Base-by-base conservation (phyloP, 2,113 vertebrate species). In the Euleptes europaea region DNA sequence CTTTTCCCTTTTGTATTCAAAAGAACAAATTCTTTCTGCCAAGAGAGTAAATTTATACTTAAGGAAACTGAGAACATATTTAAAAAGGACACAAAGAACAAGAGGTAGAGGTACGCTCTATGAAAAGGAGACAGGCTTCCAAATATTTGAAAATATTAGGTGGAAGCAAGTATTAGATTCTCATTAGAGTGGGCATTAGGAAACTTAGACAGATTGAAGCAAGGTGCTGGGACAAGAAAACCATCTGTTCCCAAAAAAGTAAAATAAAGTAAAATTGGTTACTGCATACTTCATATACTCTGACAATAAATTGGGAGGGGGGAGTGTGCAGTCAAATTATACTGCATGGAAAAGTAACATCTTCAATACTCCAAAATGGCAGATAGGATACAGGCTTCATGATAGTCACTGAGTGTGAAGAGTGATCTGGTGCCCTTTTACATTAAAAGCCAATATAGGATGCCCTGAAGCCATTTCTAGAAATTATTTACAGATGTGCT, bases 131-230 rank as follows among this genome's bases (percentile, higher is more conserved):
- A 2, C 42, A 60, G 44, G 73, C 84, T 72, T 92, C 11, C 85
- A 88, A 88, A 85, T 71, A 83, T 15, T 57, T 65, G 82, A 82
- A 90, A 85, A 86, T 31, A 79, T 44, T 26, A 88, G 60, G 8
- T 33, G 44, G 31, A 9, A 87, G 5, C 8, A 57, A 86, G 54
- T 80, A 49, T 23, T 82, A 73, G 88, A 21, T 82, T 86, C 63
- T 85, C 23, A 13, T 83, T 89, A 82, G 15, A 51, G 42, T 14
- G 66, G 60, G 19, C 9, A 17, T 57, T 75, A 80, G 1, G 84
- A 35, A 87, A 88, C 35, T 47, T 13, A 90, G 63, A 28, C 67
- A 12, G 4, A 51, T 4, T 82, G 38, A 23, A 71, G 60, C 40
- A 85, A 78, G 12, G 1, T 78, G 60, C 44, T 66, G 75, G 72